Conservation (phyloP, 2,888 invertebrate species). For the Eupithecia tripunctaria region DNA sequence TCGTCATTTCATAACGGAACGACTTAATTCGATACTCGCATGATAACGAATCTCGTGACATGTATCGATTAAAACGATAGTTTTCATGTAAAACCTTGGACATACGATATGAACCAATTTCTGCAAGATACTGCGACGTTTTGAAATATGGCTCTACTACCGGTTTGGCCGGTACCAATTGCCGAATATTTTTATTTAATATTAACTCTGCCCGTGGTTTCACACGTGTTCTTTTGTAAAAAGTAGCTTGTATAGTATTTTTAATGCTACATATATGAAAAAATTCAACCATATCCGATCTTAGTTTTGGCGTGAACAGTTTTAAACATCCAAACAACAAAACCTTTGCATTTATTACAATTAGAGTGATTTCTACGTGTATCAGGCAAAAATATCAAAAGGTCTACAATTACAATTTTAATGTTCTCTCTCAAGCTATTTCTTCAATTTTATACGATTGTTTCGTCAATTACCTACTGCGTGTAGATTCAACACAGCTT, state of each 20-base stretch:
- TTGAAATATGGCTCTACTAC: background rate
- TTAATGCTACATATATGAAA: background rate
- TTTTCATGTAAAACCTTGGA: constrained; percentile 39
- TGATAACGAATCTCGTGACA: constrained; percentile 32
- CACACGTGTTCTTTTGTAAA: background rate
- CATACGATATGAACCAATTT: constrained; percentile 16
- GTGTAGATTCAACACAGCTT: constrained; percentile 21
- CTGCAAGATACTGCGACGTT: constrained; percentile 4
- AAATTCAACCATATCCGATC: background rate
- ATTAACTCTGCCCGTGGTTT: background rate
- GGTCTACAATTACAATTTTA: background rate
- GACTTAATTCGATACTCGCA: constrained; percentile 20
- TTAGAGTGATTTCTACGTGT: background rate
- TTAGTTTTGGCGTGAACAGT: background rate
- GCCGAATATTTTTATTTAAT: background rate
- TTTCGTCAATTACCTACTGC: constrained; percentile 25
- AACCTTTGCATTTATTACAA: background rate
- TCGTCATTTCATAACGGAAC: constrained; percentile 23
- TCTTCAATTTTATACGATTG: constrained; percentile 14
- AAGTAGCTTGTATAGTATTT: too few relatives aligned
- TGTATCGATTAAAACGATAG: constrained; percentile 33
- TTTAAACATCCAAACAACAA: background rate
- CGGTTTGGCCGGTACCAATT: background rate
- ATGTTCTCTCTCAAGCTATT: background rate
- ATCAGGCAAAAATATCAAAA: background rate